phyloP scores from a whole-genome alignment of 2,797 vertebrate species.

The Iguana delicatissima region DNA sequence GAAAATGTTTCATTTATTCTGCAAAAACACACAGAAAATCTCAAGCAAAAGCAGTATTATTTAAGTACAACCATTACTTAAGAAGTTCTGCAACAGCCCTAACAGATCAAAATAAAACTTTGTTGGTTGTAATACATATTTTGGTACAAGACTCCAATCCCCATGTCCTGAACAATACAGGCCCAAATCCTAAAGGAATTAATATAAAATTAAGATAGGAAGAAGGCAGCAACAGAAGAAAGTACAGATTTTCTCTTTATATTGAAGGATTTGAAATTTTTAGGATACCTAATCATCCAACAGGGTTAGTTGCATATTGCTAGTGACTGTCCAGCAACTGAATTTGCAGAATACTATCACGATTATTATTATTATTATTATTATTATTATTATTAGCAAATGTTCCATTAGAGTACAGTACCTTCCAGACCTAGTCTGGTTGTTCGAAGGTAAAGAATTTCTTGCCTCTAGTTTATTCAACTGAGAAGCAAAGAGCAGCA shows the following conservation, averaged over 20 bases:
- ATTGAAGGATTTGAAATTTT: conserved; percentile 1
- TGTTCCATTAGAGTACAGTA: not conserved
- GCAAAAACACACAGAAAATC: not conserved
- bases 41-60: not conserved
- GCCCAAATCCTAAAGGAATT: not conserved
- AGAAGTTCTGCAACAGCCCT: not conserved
- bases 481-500: not conserved
- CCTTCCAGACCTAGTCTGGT: not conserved
- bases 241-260: not conserved
- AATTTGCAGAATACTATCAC: not conserved
- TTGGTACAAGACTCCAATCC: conserved; percentile 15
- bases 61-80: not conserved
- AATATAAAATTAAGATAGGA: not conserved
- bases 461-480: not conserved
- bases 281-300: conserved; percentile 13
- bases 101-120: not conserved
- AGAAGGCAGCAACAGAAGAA: not conserved
- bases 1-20: not conserved
- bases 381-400: not conserved
- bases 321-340: not conserved
- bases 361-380: no score
- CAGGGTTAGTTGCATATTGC: not conserved
- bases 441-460: not conserved
- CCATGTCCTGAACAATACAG: not conserved
- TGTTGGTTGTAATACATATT: not conserved